phyloP scores from a whole-genome alignment of 1,140 invertebrate genomes.

The Pygmarrhopalites habei region DNA sequence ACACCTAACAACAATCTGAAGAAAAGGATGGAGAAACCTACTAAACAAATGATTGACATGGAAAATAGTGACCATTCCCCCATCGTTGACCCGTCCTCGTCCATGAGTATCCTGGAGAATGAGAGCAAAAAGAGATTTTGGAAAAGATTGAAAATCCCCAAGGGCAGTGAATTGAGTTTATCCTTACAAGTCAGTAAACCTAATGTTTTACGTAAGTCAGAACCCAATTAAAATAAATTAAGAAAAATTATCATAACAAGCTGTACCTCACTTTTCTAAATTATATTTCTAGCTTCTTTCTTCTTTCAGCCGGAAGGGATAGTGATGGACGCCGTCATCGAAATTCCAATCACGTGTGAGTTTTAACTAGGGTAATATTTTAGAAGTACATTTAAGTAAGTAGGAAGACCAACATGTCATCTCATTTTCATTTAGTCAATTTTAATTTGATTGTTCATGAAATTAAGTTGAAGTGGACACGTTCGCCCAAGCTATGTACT shows the following conservation, averaged over 20 bases:
- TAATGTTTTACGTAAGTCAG: conserved; percentile 27
- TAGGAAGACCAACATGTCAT: conserved; percentile 12
- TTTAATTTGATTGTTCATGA: background rate
- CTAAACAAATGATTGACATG: no score
- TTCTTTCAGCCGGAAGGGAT: conserved; percentile 33
- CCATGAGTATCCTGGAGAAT: no score
- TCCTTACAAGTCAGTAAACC: conserved; percentile 29
- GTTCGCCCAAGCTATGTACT: background rate
- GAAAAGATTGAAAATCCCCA: conserved; percentile 23
- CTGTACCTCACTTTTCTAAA: no score
- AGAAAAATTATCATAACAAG: no score
- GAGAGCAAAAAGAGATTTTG: background rate
- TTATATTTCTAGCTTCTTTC: no score
- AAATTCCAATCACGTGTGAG: conserved; percentile 35
- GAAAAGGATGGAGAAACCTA: no score
- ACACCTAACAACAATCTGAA: no score
- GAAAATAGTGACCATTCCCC: no score
- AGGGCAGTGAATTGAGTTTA: conserved; percentile 14
- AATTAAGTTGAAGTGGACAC: background rate
- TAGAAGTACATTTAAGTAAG: background rate
- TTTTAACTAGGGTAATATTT: background rate
- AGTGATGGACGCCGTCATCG: conserved; percentile 35
- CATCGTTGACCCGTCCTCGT: no score
- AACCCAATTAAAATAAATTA: no score
- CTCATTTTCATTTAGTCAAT: conserved; percentile 11